Percentiles rank a stretch among this genome's conserved stretches.
phyloP scores from a whole-genome alignment of 2,113 vertebrate species.

The Calidris pugnax region DNA sequence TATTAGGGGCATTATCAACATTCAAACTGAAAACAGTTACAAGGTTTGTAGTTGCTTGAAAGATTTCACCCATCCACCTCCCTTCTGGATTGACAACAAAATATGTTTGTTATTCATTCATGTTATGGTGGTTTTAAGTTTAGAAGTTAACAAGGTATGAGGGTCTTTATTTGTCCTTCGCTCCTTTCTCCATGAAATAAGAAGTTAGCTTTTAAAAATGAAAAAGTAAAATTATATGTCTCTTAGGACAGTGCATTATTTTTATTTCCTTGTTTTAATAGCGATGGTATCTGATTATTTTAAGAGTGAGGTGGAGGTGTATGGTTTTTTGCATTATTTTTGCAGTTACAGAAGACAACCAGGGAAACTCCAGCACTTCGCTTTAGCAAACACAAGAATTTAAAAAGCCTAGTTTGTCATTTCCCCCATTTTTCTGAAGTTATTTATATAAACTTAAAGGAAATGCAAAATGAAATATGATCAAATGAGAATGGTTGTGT shows the following conservation, averaged over 20 bases:
- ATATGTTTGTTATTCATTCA: not conserved
- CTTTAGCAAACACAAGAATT: not conserved
- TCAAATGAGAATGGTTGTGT: not conserved
- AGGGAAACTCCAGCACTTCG: not conserved
- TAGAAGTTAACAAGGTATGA: not conserved
- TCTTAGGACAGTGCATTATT: not conserved
- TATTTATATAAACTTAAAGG: not conserved
- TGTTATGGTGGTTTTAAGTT: not conserved
- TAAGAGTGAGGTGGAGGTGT: fast-evolving
- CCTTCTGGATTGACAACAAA: not conserved
- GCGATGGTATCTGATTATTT: not conserved
- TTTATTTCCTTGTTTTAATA: not conserved
- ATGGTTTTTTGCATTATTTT: not conserved
- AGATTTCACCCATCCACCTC: not conserved
- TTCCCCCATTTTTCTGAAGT: not conserved
- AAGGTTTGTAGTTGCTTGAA: not conserved
- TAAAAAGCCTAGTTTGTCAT: not conserved
- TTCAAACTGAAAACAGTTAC: not conserved
- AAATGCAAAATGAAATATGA: not conserved
- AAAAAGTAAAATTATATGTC: not conserved
- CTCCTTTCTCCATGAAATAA: not conserved
- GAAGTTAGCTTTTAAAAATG: not conserved
- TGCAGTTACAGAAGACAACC: not conserved
- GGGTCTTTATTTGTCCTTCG: not conserved
- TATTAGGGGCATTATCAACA: not conserved